Evolutionary conservation across 2,113 vertebrate species (phyloP).

Genomic region (Spheniscus mendiculus): DNA sequence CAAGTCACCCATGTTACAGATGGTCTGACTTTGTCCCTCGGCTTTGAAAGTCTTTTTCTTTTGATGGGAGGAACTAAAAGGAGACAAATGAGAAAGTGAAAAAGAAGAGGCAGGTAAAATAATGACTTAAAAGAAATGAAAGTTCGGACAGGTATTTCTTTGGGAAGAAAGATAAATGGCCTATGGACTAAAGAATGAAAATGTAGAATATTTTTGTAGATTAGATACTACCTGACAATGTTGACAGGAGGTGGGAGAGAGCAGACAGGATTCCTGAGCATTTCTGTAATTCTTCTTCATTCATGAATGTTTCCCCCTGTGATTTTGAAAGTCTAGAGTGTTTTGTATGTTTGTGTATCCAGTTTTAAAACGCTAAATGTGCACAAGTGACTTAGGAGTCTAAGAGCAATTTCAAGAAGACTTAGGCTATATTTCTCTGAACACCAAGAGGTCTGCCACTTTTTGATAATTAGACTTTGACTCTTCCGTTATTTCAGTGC

Average conservation of each 20-base stretch:
- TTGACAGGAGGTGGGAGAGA: background rate
- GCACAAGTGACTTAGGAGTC: background rate
- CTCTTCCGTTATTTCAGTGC: background rate
- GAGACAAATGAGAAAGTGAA: background rate
- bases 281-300: background rate
- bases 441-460: background rate
- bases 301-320: background rate
- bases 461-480: background rate
- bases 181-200: background rate
- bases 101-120: background rate
- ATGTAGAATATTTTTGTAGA: background rate
- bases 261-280: background rate
- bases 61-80: background rate
- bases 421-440: background rate
- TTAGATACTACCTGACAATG: background rate
- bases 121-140: background rate
- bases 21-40: background rate
- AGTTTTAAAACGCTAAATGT: background rate
- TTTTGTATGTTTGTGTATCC: background rate
- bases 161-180: background rate
- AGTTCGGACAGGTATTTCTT: background rate
- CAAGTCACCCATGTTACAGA: background rate
- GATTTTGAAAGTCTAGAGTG: background rate
- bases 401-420: background rate
- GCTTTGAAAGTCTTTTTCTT: background rate